Evolutionary conservation across 2,797 vertebrate genomes (phyloP).

Genomic region (Tympanoctomys barrerae): DNA sequence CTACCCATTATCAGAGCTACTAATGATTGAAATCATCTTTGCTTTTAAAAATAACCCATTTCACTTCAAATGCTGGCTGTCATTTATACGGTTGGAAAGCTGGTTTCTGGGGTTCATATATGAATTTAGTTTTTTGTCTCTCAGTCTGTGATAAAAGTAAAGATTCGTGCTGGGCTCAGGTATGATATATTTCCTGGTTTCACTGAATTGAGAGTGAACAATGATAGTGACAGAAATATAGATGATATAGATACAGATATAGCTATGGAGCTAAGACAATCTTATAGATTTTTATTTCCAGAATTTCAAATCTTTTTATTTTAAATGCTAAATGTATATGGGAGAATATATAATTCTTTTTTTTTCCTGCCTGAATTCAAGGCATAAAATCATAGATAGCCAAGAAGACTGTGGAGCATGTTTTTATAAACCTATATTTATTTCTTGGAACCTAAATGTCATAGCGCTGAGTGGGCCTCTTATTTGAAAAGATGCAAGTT

Average conservation of each 20-base stretch:
- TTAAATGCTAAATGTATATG: constrained; percentile 63
- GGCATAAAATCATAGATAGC: constrained; percentile 67
- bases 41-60: constrained; percentile 75
- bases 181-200: constrained; percentile 17
- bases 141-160: constrained; percentile 66
- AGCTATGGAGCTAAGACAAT: constrained; percentile 5
- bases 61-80: constrained; percentile 64
- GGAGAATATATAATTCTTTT: constrained; percentile 59
- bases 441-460: constrained; percentile 78
- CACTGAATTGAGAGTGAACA: constrained; percentile 63
- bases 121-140: constrained; percentile 66
- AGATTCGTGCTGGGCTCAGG: constrained; percentile 53
- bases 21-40: constrained; percentile 54
- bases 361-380: constrained; percentile 71
- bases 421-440: constrained; percentile 70
- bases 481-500: constrained; percentile 77
- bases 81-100: constrained; percentile 71
- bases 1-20: constrained; percentile 48
- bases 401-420: constrained; percentile 59
- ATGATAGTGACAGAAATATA: neutral
- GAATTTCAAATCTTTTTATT: constrained; percentile 64
- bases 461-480: constrained; percentile 64
- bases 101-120: constrained; percentile 37
- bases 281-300: constrained; percentile 62
- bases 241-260: neutral